Evolutionary conservation across 2,797 vertebrate species (phyloP).

Genomic region (Pangasius mekongensis): DNA sequence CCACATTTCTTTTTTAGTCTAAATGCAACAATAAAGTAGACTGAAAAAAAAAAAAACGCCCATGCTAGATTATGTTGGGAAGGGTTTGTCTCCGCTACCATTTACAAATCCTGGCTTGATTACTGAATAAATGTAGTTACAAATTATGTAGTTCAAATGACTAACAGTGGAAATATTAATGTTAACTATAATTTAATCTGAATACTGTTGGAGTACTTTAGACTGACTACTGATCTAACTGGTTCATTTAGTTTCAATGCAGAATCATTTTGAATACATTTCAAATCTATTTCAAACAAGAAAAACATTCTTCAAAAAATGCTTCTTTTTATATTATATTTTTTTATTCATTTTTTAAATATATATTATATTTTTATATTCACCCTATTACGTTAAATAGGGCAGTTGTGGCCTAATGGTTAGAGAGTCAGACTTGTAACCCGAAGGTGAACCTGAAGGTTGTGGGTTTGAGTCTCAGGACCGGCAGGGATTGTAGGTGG

Average conservation of each 20-base stretch:
- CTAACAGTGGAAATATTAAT: neutral
- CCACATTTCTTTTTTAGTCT: neutral
- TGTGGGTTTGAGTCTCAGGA: no score
- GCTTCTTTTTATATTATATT: neutral
- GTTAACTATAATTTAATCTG: neutral
- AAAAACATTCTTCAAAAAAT: neutral
- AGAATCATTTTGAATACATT: neutral
- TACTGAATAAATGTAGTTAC: neutral
- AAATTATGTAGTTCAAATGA: neutral
- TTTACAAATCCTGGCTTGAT: neutral
- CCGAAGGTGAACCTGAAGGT: no score
- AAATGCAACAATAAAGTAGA: neutral
- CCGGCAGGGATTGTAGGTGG: no score
- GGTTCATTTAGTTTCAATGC: neutral
- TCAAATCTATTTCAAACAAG: neutral
- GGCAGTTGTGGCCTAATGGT: no score
- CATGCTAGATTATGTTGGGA: neutral
- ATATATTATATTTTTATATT: no score
- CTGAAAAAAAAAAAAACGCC: neutral
- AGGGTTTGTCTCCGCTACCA: neutral
- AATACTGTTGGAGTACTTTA: neutral
- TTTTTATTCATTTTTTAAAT: no score
- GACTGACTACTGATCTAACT: conserved; percentile 3
- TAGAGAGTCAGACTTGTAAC: no score
- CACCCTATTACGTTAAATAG: neutral